Percentiles rank a stretch among this genome's conserved stretches.
Conservation (phyloP, 2,888 invertebrate genomes). For the Urechis unicinctus region DNA sequence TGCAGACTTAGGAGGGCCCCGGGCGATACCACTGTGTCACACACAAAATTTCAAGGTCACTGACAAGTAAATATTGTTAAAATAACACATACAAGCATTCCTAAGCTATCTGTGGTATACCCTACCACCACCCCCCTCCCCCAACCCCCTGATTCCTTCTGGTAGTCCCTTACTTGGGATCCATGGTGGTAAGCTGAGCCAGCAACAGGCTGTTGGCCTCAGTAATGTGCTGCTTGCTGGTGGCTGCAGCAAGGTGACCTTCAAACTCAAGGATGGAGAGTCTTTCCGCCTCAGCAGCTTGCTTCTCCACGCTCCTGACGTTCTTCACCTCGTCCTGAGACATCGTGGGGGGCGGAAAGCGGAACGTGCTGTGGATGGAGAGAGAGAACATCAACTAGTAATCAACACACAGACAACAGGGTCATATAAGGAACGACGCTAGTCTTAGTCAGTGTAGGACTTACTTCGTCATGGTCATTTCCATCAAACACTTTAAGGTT, state of each 20-base stretch:
- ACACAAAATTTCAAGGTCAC: not conserved
- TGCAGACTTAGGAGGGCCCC: constrained; percentile 9
- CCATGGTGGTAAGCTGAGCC: constrained; percentile 77
- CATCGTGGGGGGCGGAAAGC: constrained; percentile 67
- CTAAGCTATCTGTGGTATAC: no score
- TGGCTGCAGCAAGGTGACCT: constrained; percentile 75
- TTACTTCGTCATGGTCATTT: constrained; percentile 92
- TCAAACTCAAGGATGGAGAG: constrained; percentile 82
- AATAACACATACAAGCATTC: no score
- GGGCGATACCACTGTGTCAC: constrained; percentile 10
- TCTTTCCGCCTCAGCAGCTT: constrained; percentile 63
- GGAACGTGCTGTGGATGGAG: constrained; percentile 62
- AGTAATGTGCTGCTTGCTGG: constrained; percentile 80
- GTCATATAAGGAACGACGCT: not conserved
- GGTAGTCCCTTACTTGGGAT: constrained; percentile 64
- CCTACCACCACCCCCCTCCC: no score
- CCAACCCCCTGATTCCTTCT: no score
- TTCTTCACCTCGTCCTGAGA: constrained; percentile 48
- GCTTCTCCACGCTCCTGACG: constrained; percentile 36
- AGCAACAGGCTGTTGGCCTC: constrained; percentile 81
- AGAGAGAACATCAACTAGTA: constrained; percentile 1
- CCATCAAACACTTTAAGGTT: constrained; percentile 81
- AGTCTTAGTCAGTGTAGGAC: constrained; percentile 20
- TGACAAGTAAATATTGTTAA: no score
- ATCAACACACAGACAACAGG: not conserved